Conservation (phyloP, 2,888 invertebrate species). For the Aporophyla nigra region DNA sequence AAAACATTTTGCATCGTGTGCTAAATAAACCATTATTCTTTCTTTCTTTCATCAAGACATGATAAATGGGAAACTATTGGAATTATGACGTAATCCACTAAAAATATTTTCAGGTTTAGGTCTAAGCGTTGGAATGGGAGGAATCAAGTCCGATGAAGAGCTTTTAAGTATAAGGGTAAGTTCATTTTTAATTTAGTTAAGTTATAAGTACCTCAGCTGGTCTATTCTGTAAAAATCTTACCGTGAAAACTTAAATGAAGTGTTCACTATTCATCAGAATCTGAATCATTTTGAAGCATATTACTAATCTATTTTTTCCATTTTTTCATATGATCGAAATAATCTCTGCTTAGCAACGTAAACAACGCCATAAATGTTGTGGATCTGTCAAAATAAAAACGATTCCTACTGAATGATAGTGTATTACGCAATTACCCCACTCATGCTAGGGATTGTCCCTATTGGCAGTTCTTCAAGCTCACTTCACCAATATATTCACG, state of each 20-base stretch:
- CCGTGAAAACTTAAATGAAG: too few species aligned
- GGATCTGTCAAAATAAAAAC: too few species aligned
- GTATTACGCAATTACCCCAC: too few species aligned
- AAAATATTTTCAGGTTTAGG: constrained; percentile 77
- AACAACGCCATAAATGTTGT: too few species aligned
- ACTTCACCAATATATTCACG: background rate
- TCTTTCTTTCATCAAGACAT: background rate
- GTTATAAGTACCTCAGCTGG: background rate
- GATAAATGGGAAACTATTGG: too few species aligned
- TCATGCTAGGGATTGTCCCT: background rate
- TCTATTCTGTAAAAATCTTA: background rate
- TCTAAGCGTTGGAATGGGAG: constrained; percentile 80
- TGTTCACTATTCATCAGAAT: too few species aligned
- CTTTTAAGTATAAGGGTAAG: constrained; percentile 74
- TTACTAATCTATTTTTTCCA: too few species aligned
- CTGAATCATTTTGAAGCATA: too few species aligned
- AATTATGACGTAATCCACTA: background rate
- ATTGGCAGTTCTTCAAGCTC: background rate
- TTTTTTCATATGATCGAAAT: too few species aligned
- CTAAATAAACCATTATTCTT: background rate
- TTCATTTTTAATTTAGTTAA: background rate
- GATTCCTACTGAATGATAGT: too few species aligned
- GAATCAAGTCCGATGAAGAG: constrained; percentile 72
- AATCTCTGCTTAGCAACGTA: too few species aligned
- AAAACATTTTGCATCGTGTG: background rate